Percentiles rank a stretch among this genome's conserved stretches.
These are phyloP conservation scores for Cliona cf. orientalis DNA, from an alignment of 37 sponge, comb jelly and placozoan genomes.

Conservation along the genomic window DNA sequence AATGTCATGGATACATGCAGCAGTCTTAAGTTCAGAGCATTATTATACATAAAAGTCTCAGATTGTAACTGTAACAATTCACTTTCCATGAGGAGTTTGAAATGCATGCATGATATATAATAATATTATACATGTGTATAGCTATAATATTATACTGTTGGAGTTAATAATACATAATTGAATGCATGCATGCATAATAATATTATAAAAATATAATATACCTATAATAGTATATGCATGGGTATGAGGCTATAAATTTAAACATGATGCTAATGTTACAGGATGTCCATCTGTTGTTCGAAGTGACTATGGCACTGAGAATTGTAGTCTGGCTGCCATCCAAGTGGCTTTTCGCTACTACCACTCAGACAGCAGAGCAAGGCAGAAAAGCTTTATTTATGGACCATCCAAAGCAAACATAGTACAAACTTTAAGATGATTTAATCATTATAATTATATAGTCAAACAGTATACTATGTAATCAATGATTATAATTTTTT, in stretches of 20 bases:
- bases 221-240: neutral
- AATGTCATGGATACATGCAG: no score
- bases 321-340: neutral
- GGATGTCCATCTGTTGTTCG: constrained; percentile 3
- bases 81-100: no score
- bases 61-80: no score
- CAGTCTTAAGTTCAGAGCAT: no score
- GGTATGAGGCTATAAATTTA: no score
- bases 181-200: neutral
- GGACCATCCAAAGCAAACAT: neutral
- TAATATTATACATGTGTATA: neutral
- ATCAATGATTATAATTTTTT: no score
- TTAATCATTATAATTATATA: no score
- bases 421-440: no score
- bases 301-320: constrained; percentile 33
- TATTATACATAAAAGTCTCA: no score
- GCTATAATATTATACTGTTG: neutral
- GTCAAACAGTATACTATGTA: no score
- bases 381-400: constrained; percentile 6
- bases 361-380: neutral
- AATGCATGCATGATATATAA: neutral
- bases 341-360: constrained; percentile 8
- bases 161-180: neutral
- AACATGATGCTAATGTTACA: no score
- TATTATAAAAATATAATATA: neutral